Base-by-base conservation (phyloP, 2,888 invertebrate species). In the Pyrochroa serraticornis region DNA sequence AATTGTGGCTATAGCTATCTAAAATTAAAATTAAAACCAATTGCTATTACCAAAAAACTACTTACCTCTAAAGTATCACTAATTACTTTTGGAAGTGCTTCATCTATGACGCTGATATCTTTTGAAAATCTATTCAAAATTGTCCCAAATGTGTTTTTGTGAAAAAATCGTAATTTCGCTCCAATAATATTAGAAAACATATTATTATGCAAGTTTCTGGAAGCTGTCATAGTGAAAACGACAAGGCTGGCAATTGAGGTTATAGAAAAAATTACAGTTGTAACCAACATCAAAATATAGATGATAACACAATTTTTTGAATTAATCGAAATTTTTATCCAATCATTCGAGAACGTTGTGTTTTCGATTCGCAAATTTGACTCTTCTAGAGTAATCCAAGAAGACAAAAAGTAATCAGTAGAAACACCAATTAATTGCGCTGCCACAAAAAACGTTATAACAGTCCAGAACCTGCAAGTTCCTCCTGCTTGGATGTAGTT, bases 321-420 rank as follows among this genome's bases (percentile, higher is more conserved):
- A 22, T 22, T 22, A 22, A 22, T 3, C 22, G 22, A 22, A 3
- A 22, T 22, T 5, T 22, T 22, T 2, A 5, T 22, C 22, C 22
- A 22, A 22, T 22, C 22, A 22, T 5, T 22, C 22, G 3, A 22
- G 5, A 3, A 22, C 2, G 22, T 22, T 22, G 22, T 5, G 22
- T 22, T 22, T 22, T 22, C 5, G 3, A 3, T 5, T 22, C 5
- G 2, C 22, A 5, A 22, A 22, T 22, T 2, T 5, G 22, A 22
- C 5, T 22, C 22, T 5, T 22, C 22, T 5, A 74, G 44, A 61
- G 76, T 77, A 7, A 77, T 73, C 77, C 77, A 77, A 50, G 42
- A 71, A 68, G 33, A 85, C 6, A 92, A 85, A 82, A 91, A 93
- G 80, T 87, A 92, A 75, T 93, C 93, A 0, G 90, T 86, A 10